phyloP scores from a whole-genome alignment of 1,140 invertebrate genomes.

The Meloidogyne exigua region DNA sequence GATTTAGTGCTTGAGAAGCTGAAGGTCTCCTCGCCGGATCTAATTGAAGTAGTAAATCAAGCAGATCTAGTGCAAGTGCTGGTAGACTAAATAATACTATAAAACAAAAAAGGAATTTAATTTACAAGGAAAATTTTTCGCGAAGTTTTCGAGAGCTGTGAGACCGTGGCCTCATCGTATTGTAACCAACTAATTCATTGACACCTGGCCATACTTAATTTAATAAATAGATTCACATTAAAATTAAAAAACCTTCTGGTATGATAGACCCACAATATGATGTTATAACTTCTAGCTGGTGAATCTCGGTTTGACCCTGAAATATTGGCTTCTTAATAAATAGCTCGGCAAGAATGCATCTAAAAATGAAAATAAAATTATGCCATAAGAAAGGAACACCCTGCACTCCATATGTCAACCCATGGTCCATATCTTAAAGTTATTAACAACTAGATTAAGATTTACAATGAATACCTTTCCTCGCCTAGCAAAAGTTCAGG shows the following conservation, averaged over 20 bases:
- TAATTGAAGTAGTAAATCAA: constrained; percentile 93
- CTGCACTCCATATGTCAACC: constrained; percentile 99
- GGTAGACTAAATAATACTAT: constrained; percentile 73
- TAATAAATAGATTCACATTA: not conserved
- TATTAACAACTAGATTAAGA: not conserved
- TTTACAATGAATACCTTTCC: constrained; percentile 77
- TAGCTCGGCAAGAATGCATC: constrained; percentile 94
- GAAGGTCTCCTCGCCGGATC: constrained; percentile 90
- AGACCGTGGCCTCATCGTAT: constrained; percentile 86
- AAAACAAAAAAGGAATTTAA: constrained; percentile 15
- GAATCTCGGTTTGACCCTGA: constrained; percentile 87
- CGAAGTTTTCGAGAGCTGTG: constrained; percentile 77
- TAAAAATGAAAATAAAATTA: constrained; percentile 52
- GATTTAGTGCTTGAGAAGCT: constrained; percentile 87
- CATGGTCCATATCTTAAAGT: constrained; percentile 85
- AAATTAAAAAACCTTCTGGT: constrained; percentile 71
- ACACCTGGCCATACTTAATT: constrained; percentile 89
- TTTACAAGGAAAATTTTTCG: constrained; percentile 82
- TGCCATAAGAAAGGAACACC: constrained; percentile 66
- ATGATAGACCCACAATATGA: constrained; percentile 89
- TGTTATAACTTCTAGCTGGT: constrained; percentile 90
- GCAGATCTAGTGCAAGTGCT: constrained; percentile 79
- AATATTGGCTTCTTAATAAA: constrained; percentile 94
- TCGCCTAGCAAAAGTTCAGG: constrained; percentile 94
- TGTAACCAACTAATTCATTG: constrained; percentile 86